phyloP scores from a whole-genome alignment of 2,113 vertebrate genomes.

The Phaethornis superciliosus region DNA sequence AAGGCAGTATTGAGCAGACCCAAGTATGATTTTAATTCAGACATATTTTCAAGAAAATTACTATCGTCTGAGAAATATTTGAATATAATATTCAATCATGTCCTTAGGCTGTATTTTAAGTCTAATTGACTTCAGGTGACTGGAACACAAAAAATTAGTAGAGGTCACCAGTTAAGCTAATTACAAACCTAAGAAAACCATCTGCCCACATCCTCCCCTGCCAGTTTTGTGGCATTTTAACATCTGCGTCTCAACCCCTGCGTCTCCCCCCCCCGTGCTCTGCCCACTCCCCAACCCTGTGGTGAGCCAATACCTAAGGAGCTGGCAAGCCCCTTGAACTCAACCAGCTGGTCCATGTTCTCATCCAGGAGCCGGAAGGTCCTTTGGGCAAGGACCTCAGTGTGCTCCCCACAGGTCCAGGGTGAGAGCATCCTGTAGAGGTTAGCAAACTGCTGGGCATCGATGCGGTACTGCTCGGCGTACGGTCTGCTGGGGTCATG shows the following conservation, averaged over 20 bases:
- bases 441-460: conserved; percentile 85
- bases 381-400: conserved; percentile 82
- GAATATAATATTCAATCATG: neutral
- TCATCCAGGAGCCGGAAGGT: conserved; percentile 90
- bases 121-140: neutral
- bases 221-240: neutral
- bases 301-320: conserved; percentile 81
- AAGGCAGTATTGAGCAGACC: neutral
- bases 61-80: neutral
- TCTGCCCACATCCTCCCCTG: neutral
- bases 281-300: neutral
- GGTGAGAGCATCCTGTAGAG: conserved; percentile 86
- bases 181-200: neutral
- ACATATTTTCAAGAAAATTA: neutral
- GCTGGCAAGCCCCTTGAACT: conserved; percentile 85
- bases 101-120: neutral
- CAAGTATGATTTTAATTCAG: neutral
- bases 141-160: neutral
- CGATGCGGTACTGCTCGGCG: conserved; percentile 88
- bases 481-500: conserved; percentile 82
- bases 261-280: neutral
- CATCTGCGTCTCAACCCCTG: rapidly evolving
- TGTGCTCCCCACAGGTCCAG: conserved; percentile 86
- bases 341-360: conserved; percentile 81
- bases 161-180: neutral